Evolutionary conservation across 2,113 vertebrate species (phyloP).

Genomic region (Lepus timidus): DNA sequence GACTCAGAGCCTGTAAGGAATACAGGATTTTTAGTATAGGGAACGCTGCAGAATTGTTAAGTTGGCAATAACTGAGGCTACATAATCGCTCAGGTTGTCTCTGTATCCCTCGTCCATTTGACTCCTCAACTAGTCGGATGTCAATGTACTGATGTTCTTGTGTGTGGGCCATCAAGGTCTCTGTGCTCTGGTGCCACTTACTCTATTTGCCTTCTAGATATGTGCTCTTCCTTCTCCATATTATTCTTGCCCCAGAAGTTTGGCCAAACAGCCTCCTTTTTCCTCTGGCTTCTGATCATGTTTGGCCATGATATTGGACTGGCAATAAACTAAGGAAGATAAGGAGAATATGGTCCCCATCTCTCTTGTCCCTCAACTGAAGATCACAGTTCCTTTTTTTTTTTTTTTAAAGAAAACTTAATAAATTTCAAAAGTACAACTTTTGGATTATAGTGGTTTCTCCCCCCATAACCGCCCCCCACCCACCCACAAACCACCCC

Average conservation of each 20-base stretch:
- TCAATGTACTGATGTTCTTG: not conserved
- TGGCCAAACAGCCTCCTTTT: not conserved
- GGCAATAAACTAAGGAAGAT: not conserved
- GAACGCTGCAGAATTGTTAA: not conserved
- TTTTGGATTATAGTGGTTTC: not conserved
- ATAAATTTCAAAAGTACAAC: no score
- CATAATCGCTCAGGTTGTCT: not conserved
- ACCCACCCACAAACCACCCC: no score
- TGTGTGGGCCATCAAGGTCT: not conserved
- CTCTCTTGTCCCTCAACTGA: not conserved
- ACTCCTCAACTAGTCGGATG: no score
- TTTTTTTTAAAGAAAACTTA: no score
- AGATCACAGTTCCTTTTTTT: not conserved
- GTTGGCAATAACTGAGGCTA: not conserved
- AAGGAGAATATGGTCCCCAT: not conserved
- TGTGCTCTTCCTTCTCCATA: not conserved
- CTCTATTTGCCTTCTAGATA: not conserved
- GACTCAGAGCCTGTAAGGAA: not conserved
- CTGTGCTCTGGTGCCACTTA: not conserved
- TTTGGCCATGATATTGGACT: not conserved
- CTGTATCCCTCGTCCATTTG: not conserved
- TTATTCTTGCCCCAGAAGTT: not conserved
- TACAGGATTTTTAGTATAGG: not conserved
- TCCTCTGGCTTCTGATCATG: not conserved
- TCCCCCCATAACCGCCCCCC: no score